Evolutionary conservation across 2,888 invertebrate species (phyloP).

Genomic region (Conops quadrifasciatus): DNA sequence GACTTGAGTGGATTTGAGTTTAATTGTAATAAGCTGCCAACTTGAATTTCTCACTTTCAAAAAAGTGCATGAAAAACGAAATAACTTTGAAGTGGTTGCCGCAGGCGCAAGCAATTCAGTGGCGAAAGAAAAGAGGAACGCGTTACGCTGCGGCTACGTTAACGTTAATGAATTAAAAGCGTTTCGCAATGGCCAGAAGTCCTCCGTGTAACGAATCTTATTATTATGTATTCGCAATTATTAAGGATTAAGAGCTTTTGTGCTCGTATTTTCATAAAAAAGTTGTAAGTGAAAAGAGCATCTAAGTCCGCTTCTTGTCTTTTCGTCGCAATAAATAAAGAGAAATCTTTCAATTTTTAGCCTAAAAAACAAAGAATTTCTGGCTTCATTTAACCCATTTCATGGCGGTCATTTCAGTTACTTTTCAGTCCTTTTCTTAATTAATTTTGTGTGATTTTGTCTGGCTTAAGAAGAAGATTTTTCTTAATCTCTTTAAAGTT

Average conservation of each 20-base stretch:
- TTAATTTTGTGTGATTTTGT: too few species aligned
- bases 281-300: too few species aligned
- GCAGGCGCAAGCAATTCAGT: background rate
- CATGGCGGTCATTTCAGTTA: constrained; percentile 20
- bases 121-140: too few species aligned
- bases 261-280: background rate
- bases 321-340: too few species aligned
- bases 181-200: background rate
- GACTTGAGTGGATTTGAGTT: constrained; percentile 33
- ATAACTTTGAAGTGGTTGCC: background rate
- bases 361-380: constrained; percentile 1
- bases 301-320: too few species aligned
- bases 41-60: constrained; percentile 19
- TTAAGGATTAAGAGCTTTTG: background rate
- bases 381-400: too few species aligned
- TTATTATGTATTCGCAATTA: too few species aligned
- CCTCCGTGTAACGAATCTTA: too few species aligned
- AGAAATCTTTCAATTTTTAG: constrained; percentile 16
- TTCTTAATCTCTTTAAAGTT: too few species aligned
- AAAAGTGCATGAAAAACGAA: background rate
- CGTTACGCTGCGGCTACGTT: background rate
- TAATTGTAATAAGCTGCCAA: constrained; percentile 39
- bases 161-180: background rate
- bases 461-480: too few species aligned
- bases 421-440: background rate